phyloP scores from a whole-genome alignment of 2,113 vertebrate species.

The Gopherus flavomarginatus region DNA sequence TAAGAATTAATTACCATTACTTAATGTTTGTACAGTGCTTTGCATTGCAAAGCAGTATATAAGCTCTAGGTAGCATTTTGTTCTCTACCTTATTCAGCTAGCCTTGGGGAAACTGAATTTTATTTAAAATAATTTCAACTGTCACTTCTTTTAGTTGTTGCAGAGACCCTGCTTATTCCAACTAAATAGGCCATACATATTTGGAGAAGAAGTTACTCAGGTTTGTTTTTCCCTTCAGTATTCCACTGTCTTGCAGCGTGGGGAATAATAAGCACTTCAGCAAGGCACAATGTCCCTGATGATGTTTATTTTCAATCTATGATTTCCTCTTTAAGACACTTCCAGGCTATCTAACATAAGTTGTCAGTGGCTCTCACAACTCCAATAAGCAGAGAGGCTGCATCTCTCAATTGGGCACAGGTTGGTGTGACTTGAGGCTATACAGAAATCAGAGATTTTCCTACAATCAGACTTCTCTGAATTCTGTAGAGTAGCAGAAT shows the following conservation, averaged over 20 bases:
- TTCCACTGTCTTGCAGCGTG: not conserved
- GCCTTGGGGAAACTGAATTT: not conserved
- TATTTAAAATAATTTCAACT: conserved; percentile 3
- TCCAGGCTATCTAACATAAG: not conserved
- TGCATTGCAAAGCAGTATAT: not conserved
- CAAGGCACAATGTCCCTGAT: not conserved
- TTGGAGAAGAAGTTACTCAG: not conserved
- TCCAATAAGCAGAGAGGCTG: fast-evolving
- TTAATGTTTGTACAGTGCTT: not conserved
- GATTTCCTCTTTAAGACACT: fast-evolving
- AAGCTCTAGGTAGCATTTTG: conserved; percentile 8
- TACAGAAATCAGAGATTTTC: not conserved
- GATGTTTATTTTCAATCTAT: not conserved
- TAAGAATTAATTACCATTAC: conserved; percentile 12
- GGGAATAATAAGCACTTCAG: not conserved
- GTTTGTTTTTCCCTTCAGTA: not conserved
- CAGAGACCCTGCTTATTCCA: not conserved
- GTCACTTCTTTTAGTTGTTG: not conserved
- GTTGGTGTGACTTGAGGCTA: not conserved
- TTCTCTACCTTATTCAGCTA: not conserved
- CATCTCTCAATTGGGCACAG: not conserved
- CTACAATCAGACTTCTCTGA: not conserved
- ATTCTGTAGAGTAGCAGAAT: not conserved
- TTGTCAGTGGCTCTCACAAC: not conserved
- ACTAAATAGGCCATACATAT: not conserved